Evolutionary conservation across 2,797 vertebrate genomes (phyloP).

Genomic region (Thaleichthys pacificus): DNA sequence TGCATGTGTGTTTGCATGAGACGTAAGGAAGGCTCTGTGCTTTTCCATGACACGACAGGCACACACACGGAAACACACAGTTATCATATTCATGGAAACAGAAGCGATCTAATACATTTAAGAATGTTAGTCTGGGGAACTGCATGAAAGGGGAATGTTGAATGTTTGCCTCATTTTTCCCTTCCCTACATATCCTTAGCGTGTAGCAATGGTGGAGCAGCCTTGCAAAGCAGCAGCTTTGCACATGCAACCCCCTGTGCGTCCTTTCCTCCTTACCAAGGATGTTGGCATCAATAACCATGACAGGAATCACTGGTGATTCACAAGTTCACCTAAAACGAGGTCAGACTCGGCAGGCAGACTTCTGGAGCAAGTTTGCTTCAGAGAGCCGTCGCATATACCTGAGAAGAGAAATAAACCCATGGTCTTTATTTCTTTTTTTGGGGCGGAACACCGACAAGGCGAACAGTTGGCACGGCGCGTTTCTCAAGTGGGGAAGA

Average conservation of each 20-base stretch:
- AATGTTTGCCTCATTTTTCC: not conserved
- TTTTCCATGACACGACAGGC: not conserved
- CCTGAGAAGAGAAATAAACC: too few relatives aligned
- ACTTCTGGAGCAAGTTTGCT: too few relatives aligned
- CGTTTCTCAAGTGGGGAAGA: not conserved
- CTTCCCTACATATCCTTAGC: not conserved
- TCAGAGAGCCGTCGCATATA: too few relatives aligned
- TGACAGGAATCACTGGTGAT: not conserved
- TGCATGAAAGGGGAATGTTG: not conserved
- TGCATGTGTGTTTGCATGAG: not conserved
- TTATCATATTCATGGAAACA: conserved; percentile 1
- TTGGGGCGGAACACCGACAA: too few relatives aligned
- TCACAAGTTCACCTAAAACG: not conserved
- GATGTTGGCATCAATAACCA: not conserved
- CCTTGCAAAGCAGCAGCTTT: not conserved
- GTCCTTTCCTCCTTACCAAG: not conserved
- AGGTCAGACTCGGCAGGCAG: not conserved
- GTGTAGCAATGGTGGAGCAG: not conserved
- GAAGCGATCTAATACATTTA: not conserved
- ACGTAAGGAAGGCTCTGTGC: too few relatives aligned
- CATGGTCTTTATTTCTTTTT: too few relatives aligned
- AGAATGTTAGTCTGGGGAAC: not conserved
- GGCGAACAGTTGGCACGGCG: too few relatives aligned
- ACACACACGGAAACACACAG: not conserved
- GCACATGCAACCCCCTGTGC: too few relatives aligned